These are phyloP conservation scores for Hyphantria cunea DNA, from an alignment of 1,140 invertebrate species.

Conservation along the genomic window DNA sequence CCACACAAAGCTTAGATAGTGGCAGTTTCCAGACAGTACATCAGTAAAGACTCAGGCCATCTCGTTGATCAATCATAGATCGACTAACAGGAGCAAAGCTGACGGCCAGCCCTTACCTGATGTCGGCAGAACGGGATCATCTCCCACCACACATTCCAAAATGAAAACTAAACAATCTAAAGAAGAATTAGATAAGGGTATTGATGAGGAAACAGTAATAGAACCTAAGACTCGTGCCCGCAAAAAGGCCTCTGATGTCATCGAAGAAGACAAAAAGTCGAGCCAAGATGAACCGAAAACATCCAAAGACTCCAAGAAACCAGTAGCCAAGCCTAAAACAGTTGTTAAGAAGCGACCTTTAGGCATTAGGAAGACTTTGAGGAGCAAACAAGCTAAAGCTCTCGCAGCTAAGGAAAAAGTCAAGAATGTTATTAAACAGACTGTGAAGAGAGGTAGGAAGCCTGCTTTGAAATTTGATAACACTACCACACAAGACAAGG, in stretches of 20 bases:
- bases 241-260: conserved; percentile 70
- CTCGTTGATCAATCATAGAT: conserved; percentile 37
- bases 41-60: conserved; percentile 11
- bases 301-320: conserved; percentile 68
- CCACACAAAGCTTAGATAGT: conserved; percentile 14
- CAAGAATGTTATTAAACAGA: conserved; percentile 61
- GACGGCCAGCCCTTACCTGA: conserved; percentile 63
- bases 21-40: conserved; percentile 5
- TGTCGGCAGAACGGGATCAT: conserved; percentile 70
- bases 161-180: conserved; percentile 79
- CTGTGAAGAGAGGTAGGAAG: conserved; percentile 58
- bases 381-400: conserved; percentile 63
- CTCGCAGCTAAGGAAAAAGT: conserved; percentile 60
- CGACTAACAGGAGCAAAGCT: conserved; percentile 43
- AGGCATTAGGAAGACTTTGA: conserved; percentile 70
- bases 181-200: conserved; percentile 71
- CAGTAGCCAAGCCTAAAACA: conserved; percentile 61
- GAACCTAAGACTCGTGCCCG: conserved; percentile 75
- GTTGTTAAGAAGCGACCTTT: conserved; percentile 70
- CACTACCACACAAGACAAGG: conserved; percentile 61
- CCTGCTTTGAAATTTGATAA: conserved; percentile 49
- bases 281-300: conserved; percentile 71
- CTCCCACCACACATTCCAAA: conserved; percentile 74
- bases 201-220: conserved; percentile 68
- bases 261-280: conserved; percentile 65